Percentiles rank a stretch among this genome's conserved stretches.
Evolutionary conservation across 2,797 vertebrate species (phyloP).

Genomic region (Florisuga fusca): DNA sequence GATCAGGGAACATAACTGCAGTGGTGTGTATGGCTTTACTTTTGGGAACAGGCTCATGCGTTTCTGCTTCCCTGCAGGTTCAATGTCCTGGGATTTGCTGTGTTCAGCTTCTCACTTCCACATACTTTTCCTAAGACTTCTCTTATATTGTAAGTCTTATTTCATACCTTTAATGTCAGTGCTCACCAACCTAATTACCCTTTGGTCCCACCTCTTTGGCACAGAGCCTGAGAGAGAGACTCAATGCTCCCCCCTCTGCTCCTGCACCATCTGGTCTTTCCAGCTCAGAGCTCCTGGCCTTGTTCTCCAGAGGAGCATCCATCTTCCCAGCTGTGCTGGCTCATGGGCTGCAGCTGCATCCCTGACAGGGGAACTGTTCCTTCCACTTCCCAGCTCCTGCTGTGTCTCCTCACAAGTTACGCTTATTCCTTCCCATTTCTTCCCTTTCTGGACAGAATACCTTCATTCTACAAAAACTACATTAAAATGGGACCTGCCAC

Average conservation of each 20-base stretch:
- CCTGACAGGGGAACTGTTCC: neutral
- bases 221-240: neutral
- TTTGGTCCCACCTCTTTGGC: conserved; percentile 6
- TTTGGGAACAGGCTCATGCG: neutral
- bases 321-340: neutral
- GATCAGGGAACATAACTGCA: neutral
- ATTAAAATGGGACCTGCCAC: rapidly evolving
- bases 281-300: rapidly evolving
- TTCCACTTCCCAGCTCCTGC: neutral
- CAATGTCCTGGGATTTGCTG: neutral
- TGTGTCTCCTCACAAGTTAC: neutral
- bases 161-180: neutral
- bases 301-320: neutral
- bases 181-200: conserved; percentile 21
- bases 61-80: conserved; percentile 5
- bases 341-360: neutral
- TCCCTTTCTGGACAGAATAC: neutral
- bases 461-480: neutral
- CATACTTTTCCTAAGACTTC: neutral
- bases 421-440: neutral
- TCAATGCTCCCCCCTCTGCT: neutral
- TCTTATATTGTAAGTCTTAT: neutral
- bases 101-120: neutral
- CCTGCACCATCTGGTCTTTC: conserved; percentile 20
- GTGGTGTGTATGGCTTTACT: neutral